Evolutionary conservation across 30 jellyfish, hydroid and myxozoan genomes (phyloP).

Genomic region (Aurelia sp.): DNA sequence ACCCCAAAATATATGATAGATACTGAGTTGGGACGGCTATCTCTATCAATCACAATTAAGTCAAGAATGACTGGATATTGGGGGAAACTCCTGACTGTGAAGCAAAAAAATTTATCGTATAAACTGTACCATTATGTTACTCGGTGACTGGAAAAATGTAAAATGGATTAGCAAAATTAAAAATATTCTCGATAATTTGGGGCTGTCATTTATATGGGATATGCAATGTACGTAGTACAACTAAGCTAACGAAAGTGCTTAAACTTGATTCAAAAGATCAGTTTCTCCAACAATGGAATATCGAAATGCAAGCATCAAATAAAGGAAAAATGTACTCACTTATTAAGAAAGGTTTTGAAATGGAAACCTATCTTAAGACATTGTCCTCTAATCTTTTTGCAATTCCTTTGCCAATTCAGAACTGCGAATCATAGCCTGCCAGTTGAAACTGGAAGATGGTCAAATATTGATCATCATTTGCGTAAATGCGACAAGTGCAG

Average conservation of each 20-base stretch:
- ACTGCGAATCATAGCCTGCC: no score
- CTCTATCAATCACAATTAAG: no score
- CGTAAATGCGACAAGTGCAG: no score
- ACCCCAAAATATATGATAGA: no score
- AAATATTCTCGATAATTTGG: not conserved
- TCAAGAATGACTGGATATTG: no score
- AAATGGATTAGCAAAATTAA: not conserved
- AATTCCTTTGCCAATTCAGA: no score
- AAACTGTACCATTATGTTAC: not conserved
- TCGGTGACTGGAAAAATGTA: not conserved
- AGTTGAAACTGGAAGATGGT: no score
- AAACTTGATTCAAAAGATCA: not conserved
- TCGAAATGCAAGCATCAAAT: not conserved
- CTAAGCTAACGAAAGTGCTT: not conserved
- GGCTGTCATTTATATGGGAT: conserved; percentile 1
- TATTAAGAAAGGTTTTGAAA: not conserved
- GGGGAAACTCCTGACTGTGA: not conserved
- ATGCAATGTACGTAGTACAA: not conserved
- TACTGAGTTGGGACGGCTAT: no score
- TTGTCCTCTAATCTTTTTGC: no score
- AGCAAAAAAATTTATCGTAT: not conserved
- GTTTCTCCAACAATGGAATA: not conserved
- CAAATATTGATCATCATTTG: no score
- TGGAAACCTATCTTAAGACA: not conserved
- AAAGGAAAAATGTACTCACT: not conserved